A percentile compares a stretch with the other conserved stretches of the same genome.
Conservation (phyloP, 1,140 invertebrate species). For the Protaetia brevitarsis region DNA sequence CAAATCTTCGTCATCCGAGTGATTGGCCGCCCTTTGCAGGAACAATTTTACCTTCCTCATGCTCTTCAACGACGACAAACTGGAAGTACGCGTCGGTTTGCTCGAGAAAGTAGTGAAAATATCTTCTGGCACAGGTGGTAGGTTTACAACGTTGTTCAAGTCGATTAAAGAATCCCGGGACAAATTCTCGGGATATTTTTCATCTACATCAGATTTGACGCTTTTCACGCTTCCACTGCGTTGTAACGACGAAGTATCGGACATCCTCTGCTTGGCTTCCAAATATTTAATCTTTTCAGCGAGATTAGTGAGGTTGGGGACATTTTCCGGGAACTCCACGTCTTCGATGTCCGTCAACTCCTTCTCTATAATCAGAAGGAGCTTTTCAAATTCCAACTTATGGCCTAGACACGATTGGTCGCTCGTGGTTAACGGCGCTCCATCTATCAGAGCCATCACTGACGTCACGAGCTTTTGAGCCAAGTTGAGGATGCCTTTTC, state of each 20-base stretch:
- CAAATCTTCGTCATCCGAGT: slow-evolving; percentile 46
- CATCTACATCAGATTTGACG: slow-evolving; percentile 45
- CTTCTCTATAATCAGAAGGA: slow-evolving; percentile 39
- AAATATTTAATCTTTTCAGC: slow-evolving; percentile 44
- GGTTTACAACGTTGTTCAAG: slow-evolving; percentile 45
- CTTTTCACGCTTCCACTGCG: slow-evolving; percentile 36
- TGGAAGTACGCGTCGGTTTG: slow-evolving; percentile 45
- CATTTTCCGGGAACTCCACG: slow-evolving; percentile 21
- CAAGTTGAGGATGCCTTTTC: slow-evolving; percentile 39
- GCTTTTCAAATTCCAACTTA: slow-evolving; percentile 41
- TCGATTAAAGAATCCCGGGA: slow-evolving; percentile 49
- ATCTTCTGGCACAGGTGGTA: slow-evolving; percentile 50
- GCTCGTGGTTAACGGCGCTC: neutral
- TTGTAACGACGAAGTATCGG: slow-evolving; percentile 32
- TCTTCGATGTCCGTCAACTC: slow-evolving; percentile 39
- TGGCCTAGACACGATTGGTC: slow-evolving; percentile 21
- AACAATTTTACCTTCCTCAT: slow-evolving; percentile 49
- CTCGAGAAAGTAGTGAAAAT: slow-evolving; percentile 46
- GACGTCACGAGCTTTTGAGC: slow-evolving; percentile 37
- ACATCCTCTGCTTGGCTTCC: slow-evolving; percentile 40
- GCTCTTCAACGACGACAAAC: slow-evolving; percentile 48
- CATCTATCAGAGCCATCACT: slow-evolving; percentile 19
- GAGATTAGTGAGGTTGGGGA: neutral
- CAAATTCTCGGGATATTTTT: slow-evolving; percentile 50
- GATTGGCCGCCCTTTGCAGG: slow-evolving; percentile 45